Evolutionary conservation across 2,113 vertebrate species (phyloP).

Genomic region (Amazona guildingii): DNA sequence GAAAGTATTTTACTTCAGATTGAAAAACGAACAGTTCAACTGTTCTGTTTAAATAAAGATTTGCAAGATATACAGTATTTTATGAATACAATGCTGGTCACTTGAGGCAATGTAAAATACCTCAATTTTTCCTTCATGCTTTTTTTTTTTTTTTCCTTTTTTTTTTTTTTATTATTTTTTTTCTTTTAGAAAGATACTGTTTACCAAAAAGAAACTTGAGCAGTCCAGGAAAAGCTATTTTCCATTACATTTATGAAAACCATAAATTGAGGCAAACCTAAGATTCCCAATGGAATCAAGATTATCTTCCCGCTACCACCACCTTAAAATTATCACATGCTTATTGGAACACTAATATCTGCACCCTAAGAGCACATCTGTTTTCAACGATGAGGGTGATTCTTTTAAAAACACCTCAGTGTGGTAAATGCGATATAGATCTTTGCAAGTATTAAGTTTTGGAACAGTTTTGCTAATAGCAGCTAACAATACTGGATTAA

Average conservation of each 20-base stretch:
- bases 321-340: conserved; percentile 81
- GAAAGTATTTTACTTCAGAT: conserved; percentile 82
- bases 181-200: conserved; percentile 82
- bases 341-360: conserved; percentile 77
- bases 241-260: conserved; percentile 85
- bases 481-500: conserved; percentile 79
- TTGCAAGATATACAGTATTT: conserved; percentile 81
- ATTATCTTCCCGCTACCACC: conserved; percentile 85
- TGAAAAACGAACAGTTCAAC: conserved; percentile 81
- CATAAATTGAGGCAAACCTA: conserved; percentile 80
- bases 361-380: conserved; percentile 75
- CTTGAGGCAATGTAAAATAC: conserved; percentile 76
- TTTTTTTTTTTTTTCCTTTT: conserved; percentile 35
- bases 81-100: conserved; percentile 83
- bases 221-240: conserved; percentile 83
- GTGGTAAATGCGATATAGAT: conserved; percentile 76
- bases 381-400: conserved; percentile 79
- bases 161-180: not conserved
- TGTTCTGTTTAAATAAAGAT: conserved; percentile 78
- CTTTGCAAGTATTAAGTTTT: conserved; percentile 73
- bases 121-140: conserved; percentile 80
- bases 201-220: conserved; percentile 84
- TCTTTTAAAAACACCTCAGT: conserved; percentile 73
- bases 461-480: conserved; percentile 76
- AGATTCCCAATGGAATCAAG: conserved; percentile 87